Base-by-base conservation (phyloP, 2,888 invertebrate species). In the Heliconius aoede region DNA sequence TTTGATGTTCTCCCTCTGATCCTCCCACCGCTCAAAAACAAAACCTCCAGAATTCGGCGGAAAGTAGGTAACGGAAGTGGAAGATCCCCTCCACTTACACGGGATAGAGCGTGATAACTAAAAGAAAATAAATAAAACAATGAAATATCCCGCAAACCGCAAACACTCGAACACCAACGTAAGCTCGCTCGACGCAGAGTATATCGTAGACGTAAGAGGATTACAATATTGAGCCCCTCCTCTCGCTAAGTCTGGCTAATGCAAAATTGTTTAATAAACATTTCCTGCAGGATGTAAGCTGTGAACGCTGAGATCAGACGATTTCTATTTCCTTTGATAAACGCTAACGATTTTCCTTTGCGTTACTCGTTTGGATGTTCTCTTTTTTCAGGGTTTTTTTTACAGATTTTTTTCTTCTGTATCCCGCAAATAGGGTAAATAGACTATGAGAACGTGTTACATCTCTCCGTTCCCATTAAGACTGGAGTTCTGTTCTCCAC, bases 241-340 rank as follows among this genome's bases (percentile, higher is more conserved):
- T 82, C 82, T 82, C 80, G 83, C 85, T 84, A 83, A 85, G 84
- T 83, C 83, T 80, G 82, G 83, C 84, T 84, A 83, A 85, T 84
- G 84, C 86, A 83, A 86, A 86, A 87, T 86, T 84, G 86, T 87
- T 86, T 86, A 86, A 84, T 86, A 87, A 86, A 86, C 86, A 86
- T 86, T 86, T 84, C 81, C 85, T 81, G 73, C 65, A 40, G 67
- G 69, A 69, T 51, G 71, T 80, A 80, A 80, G 74, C 79, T 74
- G 73, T 74, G 68, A 75, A 73, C 74, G 40, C 60, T 46, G 30
- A 64, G 74, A 79, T 79, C 75, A 64, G 67, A 77, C 69, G 60
- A 61, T 73, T 77, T 30, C 58, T 64, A 24, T 36, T 24, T 67
- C 72, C 62, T 74, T 76, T 68, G 58, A 60, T 40, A 55, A 58